Conservation (phyloP, 1,140 invertebrate species). For the Leptoteleia sp. region DNA sequence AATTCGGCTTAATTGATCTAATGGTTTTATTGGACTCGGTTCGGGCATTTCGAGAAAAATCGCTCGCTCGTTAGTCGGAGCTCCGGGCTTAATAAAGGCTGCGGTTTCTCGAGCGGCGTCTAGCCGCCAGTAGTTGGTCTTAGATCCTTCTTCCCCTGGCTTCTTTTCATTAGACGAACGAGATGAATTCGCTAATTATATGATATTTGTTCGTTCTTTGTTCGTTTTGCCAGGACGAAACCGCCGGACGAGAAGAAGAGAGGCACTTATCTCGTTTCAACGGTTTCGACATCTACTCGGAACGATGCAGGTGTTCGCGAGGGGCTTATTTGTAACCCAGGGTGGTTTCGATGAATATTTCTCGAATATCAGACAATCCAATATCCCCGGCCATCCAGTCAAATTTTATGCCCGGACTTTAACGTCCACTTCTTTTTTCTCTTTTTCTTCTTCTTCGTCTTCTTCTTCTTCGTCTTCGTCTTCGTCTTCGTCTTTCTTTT, state of each 20-base stretch:
- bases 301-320: slow-evolving; percentile 55
- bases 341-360: slow-evolving; percentile 54
- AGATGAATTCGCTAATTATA: slow-evolving; percentile 43
- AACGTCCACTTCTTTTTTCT: slow-evolving; percentile 26
- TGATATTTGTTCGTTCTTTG: slow-evolving; percentile 27
- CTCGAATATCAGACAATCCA: slow-evolving; percentile 42
- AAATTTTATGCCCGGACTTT: slow-evolving; percentile 45
- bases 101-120: not conserved
- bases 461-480: slow-evolving; percentile 7
- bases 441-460: no score
- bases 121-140: not conserved
- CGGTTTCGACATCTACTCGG: slow-evolving; percentile 46
- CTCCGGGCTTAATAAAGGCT: not conserved
- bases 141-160: not conserved
- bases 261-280: slow-evolving; percentile 54
- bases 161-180: slow-evolving; percentile 32
- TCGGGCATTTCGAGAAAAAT: slow-evolving; percentile 8
- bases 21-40: slow-evolving; percentile 15
- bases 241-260: slow-evolving; percentile 1
- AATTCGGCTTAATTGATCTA: slow-evolving; percentile 22
- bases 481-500: not conserved
- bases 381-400: slow-evolving; percentile 31
- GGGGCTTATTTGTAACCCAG: slow-evolving; percentile 51
- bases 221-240: slow-evolving; percentile 6
- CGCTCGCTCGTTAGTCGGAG: not conserved